Base-by-base conservation (phyloP, 2,888 invertebrate species). In the Sialis fuliginosa region DNA sequence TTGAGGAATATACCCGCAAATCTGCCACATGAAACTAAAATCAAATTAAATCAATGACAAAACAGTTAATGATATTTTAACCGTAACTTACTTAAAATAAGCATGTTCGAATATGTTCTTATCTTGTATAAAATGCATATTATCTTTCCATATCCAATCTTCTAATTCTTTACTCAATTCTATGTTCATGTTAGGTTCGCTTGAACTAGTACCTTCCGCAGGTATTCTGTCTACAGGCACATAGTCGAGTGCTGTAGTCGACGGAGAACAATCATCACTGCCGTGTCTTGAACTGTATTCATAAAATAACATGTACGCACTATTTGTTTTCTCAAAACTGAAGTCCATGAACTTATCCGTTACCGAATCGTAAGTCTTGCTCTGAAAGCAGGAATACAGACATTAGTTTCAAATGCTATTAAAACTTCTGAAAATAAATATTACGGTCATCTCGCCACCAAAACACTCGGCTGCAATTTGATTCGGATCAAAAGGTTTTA, bases 321-420 rank as follows among this genome's bases (percentile, higher is more conserved):
- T 92, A 66, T 95, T 93, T 3, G 93, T 93, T 71, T 95, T 95
- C 66, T 95, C 95, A 62, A 93, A 93, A 57, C 92, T 92, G 61
- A 95, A 91, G 63, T 95, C 95, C 84, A 95, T 86, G 63, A 92
- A 95, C 63, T 93, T 93, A 58, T 95, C 95, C 6, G 91, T 91
- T 30, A 92, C 91, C 0, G 92, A 89, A 62, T 95, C 95, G 61
- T 93, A 95, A 0, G 92, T 93, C 71, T 93, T 93, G 60, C 92
- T 92, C 84, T 87, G 66, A 12, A 72, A 68, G 32, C 33, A 39
- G 6, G 40, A 45, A 33, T 42, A 39, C 42, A 13, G 47, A 42
- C 33, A 39, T 12, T 40, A 30, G 40, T 30, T 39, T 46, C 6
- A 39, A 13, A 33, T 37, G 30, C 42, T 33, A 9, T 56, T 48